Evolutionary conservation across 2,888 invertebrate genomes (phyloP), one percentile per base, ranked within the genome.

Genomic region (Pharmacophagus antenor): DNA sequence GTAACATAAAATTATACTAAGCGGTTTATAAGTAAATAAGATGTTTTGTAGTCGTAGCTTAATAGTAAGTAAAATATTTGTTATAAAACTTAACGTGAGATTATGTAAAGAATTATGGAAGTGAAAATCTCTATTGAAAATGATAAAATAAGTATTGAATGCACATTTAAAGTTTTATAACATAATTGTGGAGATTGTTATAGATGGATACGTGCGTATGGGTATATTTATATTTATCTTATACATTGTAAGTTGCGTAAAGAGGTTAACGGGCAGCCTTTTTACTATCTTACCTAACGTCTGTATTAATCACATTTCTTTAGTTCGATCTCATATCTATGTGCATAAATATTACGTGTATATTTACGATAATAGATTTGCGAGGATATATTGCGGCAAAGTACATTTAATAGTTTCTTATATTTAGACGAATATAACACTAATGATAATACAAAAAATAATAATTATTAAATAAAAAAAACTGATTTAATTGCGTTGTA

Each of bases 251-350:
- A 4, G 42, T 42, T 42, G 17, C 42, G 42, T 42, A 42, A 42
- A 42, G 42, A 42, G 42, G 42, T 42, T 42, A 42, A 18, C 42
- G 42, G 42, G 42, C 42, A 17, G 17, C 17, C 42, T 42, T 42
- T 42, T 17, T 42, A 42, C 42, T 17, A 42, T 42, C 42, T 42
- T 42, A 42, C 17, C 18, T 42, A 42, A 42, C 42, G 15, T 42
- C 17, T 4, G 6, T 17, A 42, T 42, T 17, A 42, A 42, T 42
- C 37, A 15, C 17, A 17, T 7, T 7, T 42, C 42, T 42, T 42
- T 42, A 42, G 42, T 42, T 42, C 17, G 17, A 4, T 42, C 42
- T 42, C 17, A 42, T 42, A 42, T 42, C 27, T 27, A 27, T 27
- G 27, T 27, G n/a, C n/a, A n/a, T n/a, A n/a, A n/a, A n/a, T n/a